Percentiles rank a stretch among this genome's conserved stretches.
These are phyloP conservation scores for Taxidea taxus DNA, from an alignment of 2,113 vertebrate genomes.

Conservation along the genomic window DNA sequence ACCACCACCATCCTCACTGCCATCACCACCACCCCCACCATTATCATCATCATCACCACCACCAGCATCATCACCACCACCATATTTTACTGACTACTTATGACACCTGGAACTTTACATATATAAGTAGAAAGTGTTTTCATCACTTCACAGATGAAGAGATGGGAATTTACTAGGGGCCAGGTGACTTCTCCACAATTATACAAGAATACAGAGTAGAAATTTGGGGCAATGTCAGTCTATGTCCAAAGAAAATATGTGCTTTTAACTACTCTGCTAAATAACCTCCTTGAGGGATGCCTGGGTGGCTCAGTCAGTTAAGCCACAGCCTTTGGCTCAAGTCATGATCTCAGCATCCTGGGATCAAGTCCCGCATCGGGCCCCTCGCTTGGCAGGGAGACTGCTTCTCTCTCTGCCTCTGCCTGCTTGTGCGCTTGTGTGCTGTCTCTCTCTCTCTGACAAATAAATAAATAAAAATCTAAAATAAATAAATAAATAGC, in stretches of 20 bases:
- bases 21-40: background rate
- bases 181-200: background rate
- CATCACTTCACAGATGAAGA: background rate
- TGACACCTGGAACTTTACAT: background rate
- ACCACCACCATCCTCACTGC: fast-evolving
- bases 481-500: too few relatives aligned
- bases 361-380: too few relatives aligned
- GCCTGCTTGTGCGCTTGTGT: too few relatives aligned
- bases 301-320: too few relatives aligned
- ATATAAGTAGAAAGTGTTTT: background rate
- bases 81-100: background rate
- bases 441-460: too few relatives aligned
- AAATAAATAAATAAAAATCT: too few relatives aligned
- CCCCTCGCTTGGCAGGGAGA: too few relatives aligned
- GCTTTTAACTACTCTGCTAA: background rate
- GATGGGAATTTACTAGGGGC: background rate
- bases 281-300: background rate
- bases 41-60: too few relatives aligned
- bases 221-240: background rate
- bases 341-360: too few relatives aligned
- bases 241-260: background rate
- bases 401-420: too few relatives aligned
- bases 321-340: too few relatives aligned
- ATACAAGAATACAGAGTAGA: background rate
- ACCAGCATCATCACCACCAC: background rate